Evolutionary conservation across 2,888 invertebrate genomes (phyloP), one percentile per base, ranked within the genome.

Genomic region (Sarcophaga variegata): DNA sequence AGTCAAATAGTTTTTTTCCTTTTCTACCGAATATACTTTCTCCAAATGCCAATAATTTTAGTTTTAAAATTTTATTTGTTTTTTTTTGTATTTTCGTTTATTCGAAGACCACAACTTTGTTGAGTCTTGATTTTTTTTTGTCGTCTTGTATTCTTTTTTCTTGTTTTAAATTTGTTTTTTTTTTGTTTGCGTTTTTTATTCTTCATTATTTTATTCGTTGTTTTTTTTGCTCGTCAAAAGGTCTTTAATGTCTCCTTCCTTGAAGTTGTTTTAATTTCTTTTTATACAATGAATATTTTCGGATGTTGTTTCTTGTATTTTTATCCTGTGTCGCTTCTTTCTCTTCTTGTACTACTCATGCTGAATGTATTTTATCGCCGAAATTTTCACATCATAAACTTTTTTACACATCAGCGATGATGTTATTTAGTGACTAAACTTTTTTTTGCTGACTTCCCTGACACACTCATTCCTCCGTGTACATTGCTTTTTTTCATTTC

Each of bases 311-410:
- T 63, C 25, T 49, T 37, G 20, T 49, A 3, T 64, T 71, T 64
- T 63, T 22, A 71, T 71, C 22, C 37, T 37, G 37, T 37, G 37
- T 37, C 37, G 37, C 37, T 10, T 37, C 37, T 60, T 22, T 20
- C 12, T 62, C 37, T n/a, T 62, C 69, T 66, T 78, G 45, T 79
- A 27, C 62, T 37, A 37, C 37, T 37, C 37, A 37, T 72, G 45
- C 63, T 64, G 59, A 79, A 78, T 78, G 74, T 85, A 79, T 84
- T 87, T 84, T 87, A 87, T 87, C 87, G 76, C 87, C 81, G 81
- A 87, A 87, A 87, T 87, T 87, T 87, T 87, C 87, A 87, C 87
- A 87, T 87, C 87, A 87, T 87, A 87, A 87, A 87, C 37, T 87
- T 87, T 87, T 87, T 87, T 84, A 87, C 87, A 87, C 87, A 81